These are phyloP conservation scores for Idaea dimidiata DNA, from an alignment of 2,888 invertebrate species.

Conservation along the genomic window DNA sequence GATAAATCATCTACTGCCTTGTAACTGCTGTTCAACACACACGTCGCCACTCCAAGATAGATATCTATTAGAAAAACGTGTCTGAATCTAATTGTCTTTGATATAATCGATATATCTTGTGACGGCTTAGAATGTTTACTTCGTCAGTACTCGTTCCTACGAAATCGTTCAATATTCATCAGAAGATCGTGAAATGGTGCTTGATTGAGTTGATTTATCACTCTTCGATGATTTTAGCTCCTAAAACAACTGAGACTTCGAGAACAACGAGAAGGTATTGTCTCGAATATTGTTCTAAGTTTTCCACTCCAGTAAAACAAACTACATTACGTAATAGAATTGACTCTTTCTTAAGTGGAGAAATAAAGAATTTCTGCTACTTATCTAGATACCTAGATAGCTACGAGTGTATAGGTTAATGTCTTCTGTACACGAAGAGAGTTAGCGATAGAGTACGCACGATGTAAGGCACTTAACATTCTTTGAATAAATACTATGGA, in stretches of 20 bases:
- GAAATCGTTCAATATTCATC: slow-evolving; percentile 56
- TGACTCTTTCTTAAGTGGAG: too few species aligned
- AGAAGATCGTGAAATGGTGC: slow-evolving; percentile 37
- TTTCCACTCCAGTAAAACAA: too few species aligned
- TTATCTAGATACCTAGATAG: too few species aligned
- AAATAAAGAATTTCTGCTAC: too few species aligned
- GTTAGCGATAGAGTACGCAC: too few species aligned
- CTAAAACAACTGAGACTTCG: not conserved
- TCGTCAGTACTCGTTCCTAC: not conserved
- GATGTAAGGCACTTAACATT: too few species aligned
- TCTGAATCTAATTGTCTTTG: slow-evolving; percentile 68
- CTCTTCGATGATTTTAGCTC: slow-evolving; percentile 11
- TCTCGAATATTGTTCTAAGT: not conserved
- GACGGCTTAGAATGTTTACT: not conserved
- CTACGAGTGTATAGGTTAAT: too few species aligned
- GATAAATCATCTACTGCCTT: slow-evolving; percentile 40
- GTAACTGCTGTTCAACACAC: slow-evolving; percentile 54
- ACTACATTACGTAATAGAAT: too few species aligned
- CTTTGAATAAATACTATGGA: too few species aligned
- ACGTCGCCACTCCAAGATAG: slow-evolving; percentile 44
- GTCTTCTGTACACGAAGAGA: too few species aligned
- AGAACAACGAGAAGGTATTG: not conserved
- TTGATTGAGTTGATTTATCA: slow-evolving; percentile 30
- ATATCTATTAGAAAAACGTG: slow-evolving; percentile 49
- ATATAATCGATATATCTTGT: slow-evolving; percentile 53